Percentiles rank a stretch among this genome's conserved stretches.
phyloP scores from a whole-genome alignment of 2,797 vertebrate species.

The Tolypeutes matacus region DNA sequence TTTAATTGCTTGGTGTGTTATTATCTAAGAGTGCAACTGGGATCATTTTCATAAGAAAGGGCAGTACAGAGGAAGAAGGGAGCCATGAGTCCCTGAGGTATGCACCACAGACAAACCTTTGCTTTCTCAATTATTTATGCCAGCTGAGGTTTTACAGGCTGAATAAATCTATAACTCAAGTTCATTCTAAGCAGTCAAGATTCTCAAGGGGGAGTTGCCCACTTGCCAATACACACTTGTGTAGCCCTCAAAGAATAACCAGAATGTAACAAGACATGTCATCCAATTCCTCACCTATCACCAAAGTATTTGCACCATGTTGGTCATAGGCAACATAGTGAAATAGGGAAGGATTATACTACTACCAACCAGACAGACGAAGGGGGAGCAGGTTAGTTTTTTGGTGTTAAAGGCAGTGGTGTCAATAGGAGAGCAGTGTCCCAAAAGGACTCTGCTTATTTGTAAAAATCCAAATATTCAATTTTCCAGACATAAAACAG shows the following conservation, averaged over 20 bases:
- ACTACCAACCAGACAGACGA: background rate
- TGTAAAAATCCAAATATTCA: slow-evolving; percentile 35
- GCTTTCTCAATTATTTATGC: slow-evolving; percentile 93
- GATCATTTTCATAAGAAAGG: slow-evolving; percentile 93
- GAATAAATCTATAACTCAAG: slow-evolving; percentile 93
- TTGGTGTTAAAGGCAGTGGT: background rate
- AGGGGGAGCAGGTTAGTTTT: slow-evolving; percentile 10
- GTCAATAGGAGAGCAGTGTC: background rate
- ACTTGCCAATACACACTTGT: slow-evolving; percentile 85
- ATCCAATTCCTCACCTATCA: slow-evolving; percentile 82
- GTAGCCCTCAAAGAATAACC: slow-evolving; percentile 80
- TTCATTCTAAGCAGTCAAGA: slow-evolving; percentile 88
- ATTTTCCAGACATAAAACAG: slow-evolving; percentile 38
- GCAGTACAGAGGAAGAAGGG: slow-evolving; percentile 86
- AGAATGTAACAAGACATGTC: slow-evolving; percentile 87
- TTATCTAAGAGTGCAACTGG: slow-evolving; percentile 94
- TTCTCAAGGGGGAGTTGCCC: slow-evolving; percentile 85
- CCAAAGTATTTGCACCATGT: slow-evolving; percentile 55
- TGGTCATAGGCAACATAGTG: slow-evolving; percentile 50
- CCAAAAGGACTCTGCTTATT: background rate
- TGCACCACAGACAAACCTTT: slow-evolving; percentile 89
- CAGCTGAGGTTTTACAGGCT: slow-evolving; percentile 92
- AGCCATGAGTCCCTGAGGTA: slow-evolving; percentile 89
- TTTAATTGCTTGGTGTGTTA: slow-evolving; percentile 97
- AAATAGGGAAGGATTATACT: background rate